phyloP scores from a whole-genome alignment of 2,113 vertebrate genomes.

The Engystomops pustulosus region DNA sequence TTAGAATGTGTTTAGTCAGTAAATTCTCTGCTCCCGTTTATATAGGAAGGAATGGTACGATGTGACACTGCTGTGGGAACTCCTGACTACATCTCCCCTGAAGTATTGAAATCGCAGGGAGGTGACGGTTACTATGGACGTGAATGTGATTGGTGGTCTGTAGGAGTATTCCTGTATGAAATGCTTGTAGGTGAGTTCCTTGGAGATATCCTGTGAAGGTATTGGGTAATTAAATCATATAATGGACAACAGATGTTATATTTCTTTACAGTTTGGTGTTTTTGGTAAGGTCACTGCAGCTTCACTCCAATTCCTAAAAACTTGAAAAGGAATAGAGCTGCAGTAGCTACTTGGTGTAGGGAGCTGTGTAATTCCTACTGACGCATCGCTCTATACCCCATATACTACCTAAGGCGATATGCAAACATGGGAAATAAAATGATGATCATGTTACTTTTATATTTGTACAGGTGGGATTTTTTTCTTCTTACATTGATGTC shows the following conservation, averaged over 20 bases:
- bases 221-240: neutral
- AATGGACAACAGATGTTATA: neutral
- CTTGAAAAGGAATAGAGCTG: no score
- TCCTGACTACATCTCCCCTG: constrained; percentile 98
- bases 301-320: no score
- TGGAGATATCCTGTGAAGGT: neutral
- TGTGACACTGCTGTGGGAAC: constrained; percentile 98
- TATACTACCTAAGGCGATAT: no score
- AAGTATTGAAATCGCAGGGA: constrained; percentile 98
- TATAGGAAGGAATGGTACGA: constrained; percentile 98
- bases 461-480: no score
- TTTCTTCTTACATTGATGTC: no score
- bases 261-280: no score
- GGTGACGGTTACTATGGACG: constrained; percentile 97
- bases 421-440: no score
- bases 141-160: constrained; percentile 99
- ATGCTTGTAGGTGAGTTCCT: constrained; percentile 97
- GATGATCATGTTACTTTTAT: no score
- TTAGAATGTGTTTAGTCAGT: neutral
- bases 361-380: no score
- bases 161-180: constrained; percentile 97
- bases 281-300: no score
- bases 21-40: neutral
- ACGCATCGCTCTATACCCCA: no score
- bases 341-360: no score